A percentile compares a stretch with the other conserved stretches of the same genome.
These are phyloP conservation scores for Parapsyche elsis DNA, from an alignment of 1,140 invertebrate genomes.

Conservation along the genomic window DNA sequence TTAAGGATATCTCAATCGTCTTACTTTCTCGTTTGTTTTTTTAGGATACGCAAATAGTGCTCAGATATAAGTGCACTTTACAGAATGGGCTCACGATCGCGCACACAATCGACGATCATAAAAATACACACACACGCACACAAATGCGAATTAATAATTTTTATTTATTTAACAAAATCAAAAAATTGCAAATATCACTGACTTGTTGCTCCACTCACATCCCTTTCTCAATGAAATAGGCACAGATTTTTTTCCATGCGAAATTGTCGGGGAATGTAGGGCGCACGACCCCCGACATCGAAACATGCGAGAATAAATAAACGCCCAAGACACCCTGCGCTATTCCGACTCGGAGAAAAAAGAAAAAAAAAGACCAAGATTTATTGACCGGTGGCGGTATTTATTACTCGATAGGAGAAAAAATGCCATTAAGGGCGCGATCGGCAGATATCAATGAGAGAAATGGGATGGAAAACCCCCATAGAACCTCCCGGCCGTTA, in stretches of 20 bases:
- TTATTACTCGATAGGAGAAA: constrained; percentile 30
- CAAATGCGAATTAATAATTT: too few relatives aligned
- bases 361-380: constrained; percentile 29
- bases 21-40: constrained; percentile 19
- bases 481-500: constrained; percentile 14
- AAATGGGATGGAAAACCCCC: constrained; percentile 35
- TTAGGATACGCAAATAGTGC: constrained; percentile 38
- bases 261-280: not conserved
- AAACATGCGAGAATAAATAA: constrained; percentile 17
- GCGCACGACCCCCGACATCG: not conserved
- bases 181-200: not conserved
- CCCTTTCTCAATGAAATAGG: too few relatives aligned
- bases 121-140: too few relatives aligned
- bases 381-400: constrained; percentile 43
- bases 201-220: not conserved
- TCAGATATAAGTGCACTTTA: constrained; percentile 18
- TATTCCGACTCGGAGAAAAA: not conserved
- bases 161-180: too few relatives aligned
- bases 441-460: constrained; percentile 41
- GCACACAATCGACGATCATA: too few relatives aligned
- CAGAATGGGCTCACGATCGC: too few relatives aligned
- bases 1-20: not conserved
- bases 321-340: not conserved
- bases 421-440: constrained; percentile 35
- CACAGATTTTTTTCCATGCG: not conserved